Conservation (phyloP, 2,888 invertebrate species). For the Dicyrtomina minuta region DNA sequence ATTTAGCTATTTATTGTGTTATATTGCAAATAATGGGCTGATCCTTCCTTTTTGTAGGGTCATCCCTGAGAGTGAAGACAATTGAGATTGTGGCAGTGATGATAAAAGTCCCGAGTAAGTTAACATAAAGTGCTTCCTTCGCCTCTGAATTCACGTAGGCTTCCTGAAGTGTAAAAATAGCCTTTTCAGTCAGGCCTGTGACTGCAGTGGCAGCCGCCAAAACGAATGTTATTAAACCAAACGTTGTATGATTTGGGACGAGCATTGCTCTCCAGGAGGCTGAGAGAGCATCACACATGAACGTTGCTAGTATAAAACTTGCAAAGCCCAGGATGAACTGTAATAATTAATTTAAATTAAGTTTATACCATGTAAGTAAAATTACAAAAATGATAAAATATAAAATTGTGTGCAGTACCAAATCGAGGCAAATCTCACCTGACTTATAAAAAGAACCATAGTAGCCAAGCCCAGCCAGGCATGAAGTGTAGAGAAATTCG, state of each 20-base stretch:
- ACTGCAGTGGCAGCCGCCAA: slow-evolving; percentile 3
- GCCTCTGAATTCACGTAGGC: not conserved
- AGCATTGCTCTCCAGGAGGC: not conserved
- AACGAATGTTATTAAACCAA: not conserved
- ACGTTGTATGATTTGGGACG: not conserved
- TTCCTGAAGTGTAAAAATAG: not conserved
- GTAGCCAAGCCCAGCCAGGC: not conserved
- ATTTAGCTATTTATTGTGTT: too few species aligned
- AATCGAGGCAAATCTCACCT: not conserved
- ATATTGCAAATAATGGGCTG: too few species aligned
- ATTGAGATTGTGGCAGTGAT: not conserved
- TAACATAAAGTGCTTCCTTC: too few species aligned
- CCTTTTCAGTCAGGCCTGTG: not conserved
- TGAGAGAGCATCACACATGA: not conserved
- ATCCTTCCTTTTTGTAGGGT: too few species aligned
- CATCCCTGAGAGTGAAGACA: too few species aligned
- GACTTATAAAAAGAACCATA: not conserved
- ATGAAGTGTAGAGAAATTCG: not conserved
- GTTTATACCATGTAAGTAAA: too few species aligned
- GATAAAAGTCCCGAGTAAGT: not conserved
- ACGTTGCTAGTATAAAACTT: not conserved
- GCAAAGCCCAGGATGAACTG: too few species aligned
- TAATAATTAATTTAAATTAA: too few species aligned
- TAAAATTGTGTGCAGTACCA: not conserved
- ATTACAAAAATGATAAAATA: too few species aligned